Conservation (phyloP, 1,140 invertebrate genomes). For the Delia radicum region DNA sequence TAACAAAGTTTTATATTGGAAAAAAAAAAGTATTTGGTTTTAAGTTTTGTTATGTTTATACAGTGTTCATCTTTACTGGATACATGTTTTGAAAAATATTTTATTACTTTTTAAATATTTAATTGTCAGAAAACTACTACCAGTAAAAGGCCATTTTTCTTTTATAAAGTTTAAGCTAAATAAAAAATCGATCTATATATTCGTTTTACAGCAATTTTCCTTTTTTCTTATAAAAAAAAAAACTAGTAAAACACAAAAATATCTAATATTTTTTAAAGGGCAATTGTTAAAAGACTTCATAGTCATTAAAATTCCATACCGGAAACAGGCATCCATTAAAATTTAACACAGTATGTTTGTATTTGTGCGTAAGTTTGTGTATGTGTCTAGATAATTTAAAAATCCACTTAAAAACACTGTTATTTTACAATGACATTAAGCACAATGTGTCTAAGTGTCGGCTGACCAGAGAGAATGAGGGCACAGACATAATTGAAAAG, state of each 20-base stretch:
- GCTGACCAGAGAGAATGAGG: neutral
- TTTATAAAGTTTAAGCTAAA: no score
- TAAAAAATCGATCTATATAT: no score
- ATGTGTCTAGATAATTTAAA: neutral
- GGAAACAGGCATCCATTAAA: neutral
- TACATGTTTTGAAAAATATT: neutral
- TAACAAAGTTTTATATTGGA: neutral
- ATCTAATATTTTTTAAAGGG: no score
- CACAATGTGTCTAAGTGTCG: slow-evolving; percentile 15
- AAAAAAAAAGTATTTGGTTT: neutral
- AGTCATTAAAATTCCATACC: no score
- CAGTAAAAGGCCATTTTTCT: no score
- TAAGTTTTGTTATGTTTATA: neutral
- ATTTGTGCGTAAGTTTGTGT: neutral
- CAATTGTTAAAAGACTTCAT: no score
- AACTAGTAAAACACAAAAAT: no score
- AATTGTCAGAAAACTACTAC: no score
- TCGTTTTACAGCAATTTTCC: no score
- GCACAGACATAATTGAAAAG: slow-evolving; percentile 21
- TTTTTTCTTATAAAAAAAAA: no score
- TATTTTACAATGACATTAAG: slow-evolving; percentile 18
- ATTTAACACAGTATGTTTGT: neutral
- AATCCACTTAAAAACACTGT: neutral
- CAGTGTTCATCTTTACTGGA: neutral
- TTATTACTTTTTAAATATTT: no score